Conservation (phyloP, 2,113 vertebrate genomes). For the Miniopterus natalensis region DNA sequence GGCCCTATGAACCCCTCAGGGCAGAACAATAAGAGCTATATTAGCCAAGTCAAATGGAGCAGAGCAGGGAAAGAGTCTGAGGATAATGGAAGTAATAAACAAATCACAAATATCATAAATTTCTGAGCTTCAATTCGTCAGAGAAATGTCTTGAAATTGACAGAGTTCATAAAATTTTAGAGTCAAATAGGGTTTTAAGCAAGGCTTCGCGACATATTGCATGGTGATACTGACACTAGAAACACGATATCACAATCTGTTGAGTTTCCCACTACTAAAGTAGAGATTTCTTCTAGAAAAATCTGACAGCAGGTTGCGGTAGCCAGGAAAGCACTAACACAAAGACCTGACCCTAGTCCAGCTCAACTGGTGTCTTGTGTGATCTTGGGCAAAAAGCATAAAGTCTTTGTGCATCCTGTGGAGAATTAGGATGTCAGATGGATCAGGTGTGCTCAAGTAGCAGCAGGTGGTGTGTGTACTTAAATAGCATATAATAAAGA, state of each 20-base stretch:
- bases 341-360: not conserved
- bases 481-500: not conserved
- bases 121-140: not conserved
- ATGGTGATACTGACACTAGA: not conserved
- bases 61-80: not conserved
- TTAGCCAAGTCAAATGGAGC: conserved; percentile 11
- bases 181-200: not conserved
- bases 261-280: not conserved
- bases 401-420: not conserved
- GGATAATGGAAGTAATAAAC: not conserved
- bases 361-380: not conserved
- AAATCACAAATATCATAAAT: conserved; percentile 18
- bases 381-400: not conserved
- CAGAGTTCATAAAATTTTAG: conserved; percentile 6
- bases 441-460: not conserved
- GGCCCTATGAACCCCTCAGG: not conserved
- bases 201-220: not conserved
- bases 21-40: conserved; percentile 37
- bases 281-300: not conserved
- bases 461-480: not conserved
- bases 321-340: not conserved
- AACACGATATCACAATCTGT: not conserved
- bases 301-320: not conserved
- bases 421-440: not conserved
- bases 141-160: conserved; percentile 2